Conservation (phyloP, 2,888 invertebrate species). For the Stictocephala bisonia region DNA sequence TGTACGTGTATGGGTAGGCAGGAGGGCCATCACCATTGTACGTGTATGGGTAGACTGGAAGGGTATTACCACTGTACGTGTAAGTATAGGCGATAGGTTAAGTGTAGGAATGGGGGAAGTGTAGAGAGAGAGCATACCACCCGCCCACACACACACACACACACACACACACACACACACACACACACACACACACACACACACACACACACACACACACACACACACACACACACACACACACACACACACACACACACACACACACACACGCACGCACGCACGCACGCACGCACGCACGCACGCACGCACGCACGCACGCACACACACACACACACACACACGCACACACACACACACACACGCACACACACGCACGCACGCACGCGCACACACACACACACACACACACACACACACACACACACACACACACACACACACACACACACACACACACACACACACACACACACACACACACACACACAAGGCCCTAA, state of each 20-base stretch:
- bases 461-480: too few relatives aligned
- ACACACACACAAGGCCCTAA: too few relatives aligned
- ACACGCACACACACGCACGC: conserved; percentile 4
- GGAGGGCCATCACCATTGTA: too few relatives aligned
- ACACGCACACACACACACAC: conserved; percentile 10
- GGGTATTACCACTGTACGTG: too few relatives aligned
- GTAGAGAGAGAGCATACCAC: too few relatives aligned
- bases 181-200: conserved; percentile 13
- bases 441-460: too few relatives aligned
- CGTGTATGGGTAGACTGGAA: too few relatives aligned
- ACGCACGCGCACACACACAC: conserved; percentile 4
- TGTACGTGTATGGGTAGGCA: too few relatives aligned
- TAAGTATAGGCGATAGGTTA: too few relatives aligned
- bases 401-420: conserved; percentile 13
- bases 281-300: background rate
- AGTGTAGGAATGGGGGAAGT: too few relatives aligned
- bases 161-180: background rate
- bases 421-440: too few relatives aligned
- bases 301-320: background rate
- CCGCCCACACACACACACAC: too few relatives aligned
- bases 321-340: conserved; percentile 6
- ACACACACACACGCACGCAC: background rate
- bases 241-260: background rate
- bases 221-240: conserved; percentile 3
- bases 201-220: conserved; percentile 3